Base-by-base conservation (phyloP, 2,113 vertebrate species). In the Ptilonorhynchus violaceus region DNA sequence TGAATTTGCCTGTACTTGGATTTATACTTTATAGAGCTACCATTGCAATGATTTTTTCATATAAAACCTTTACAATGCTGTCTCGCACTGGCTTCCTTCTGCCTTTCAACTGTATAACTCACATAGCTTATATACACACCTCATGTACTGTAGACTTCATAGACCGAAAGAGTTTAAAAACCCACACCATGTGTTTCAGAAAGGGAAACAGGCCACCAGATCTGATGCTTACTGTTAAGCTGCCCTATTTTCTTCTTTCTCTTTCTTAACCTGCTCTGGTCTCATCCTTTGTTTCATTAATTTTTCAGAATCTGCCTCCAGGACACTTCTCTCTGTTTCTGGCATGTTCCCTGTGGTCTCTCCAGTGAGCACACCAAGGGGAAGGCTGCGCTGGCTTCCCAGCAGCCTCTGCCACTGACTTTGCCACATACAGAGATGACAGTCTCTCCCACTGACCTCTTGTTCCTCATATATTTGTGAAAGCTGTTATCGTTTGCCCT, bases 301-400 rank as follows among this genome's bases (percentile, higher is more conserved):
- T 93, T 90, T 95, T 96, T 96, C 90, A 94, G 39, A 46, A 72
- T 93, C 82, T 91, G 88, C 93, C 95, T 96, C 64, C 88, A 94
- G 88, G 90, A 93, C 24, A 49, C 60, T 91, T 70, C 37, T 63
- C 35, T 58, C n/a, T 52, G 39, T 74, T 88, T 88, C 85, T 84
- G 64, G 60, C n/a, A 6, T 2, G 49, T 30, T 90, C 82, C 82
- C 85, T 19, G 28, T 3, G 56, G 67, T 88, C 4, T 42, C 64
- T 58, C 41, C 14, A 6, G 50, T 0, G 2, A 94, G 39, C 39
- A 28, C 10, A 3, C 15, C 4, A 2, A 88, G 42, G 47, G 39
- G 42, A 84, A 70, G 56, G 82, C 37, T 76, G 50, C 0, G 1
- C 35, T 20, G 15, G 78, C 33, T 77, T 70, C 72, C 41, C 59